phyloP scores from a whole-genome alignment of 2,113 vertebrate genomes.

The Climacteris rufus region DNA sequence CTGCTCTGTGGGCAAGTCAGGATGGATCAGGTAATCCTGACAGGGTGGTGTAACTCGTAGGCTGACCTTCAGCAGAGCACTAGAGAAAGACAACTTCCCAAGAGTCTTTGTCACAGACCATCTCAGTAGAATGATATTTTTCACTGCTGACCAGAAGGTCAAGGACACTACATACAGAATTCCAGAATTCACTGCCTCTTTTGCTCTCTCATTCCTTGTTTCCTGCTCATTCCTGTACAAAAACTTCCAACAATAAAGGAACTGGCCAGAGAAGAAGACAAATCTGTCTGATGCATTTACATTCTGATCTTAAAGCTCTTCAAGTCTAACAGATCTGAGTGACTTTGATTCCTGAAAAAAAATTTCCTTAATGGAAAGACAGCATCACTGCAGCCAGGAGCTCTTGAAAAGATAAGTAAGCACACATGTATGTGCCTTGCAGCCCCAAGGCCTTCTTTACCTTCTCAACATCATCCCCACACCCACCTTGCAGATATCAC shows the following conservation, averaged over 20 bases:
- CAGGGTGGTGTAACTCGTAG: accelerated
- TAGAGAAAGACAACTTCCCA: neutral
- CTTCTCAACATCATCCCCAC: neutral
- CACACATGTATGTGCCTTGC: neutral
- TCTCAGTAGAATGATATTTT: neutral
- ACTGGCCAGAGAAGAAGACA: neutral
- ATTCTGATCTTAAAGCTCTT: neutral
- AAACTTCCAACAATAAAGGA: neutral
- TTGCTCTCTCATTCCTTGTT: neutral
- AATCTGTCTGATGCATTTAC: neutral
- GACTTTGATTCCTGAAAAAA: neutral
- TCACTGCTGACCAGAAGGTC: neutral
- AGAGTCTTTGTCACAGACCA: neutral
- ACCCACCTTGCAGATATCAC: neutral
- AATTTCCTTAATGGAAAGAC: neutral
- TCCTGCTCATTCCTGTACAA: neutral
- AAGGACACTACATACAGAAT: neutral
- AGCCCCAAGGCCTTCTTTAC: neutral
- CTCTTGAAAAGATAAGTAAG: neutral
- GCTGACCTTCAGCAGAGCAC: neutral
- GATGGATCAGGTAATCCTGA: neutral
- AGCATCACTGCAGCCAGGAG: neutral
- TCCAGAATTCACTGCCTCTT: neutral
- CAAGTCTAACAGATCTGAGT: neutral
- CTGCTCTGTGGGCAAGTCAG: neutral